Percentiles rank a stretch among this genome's conserved stretches.
These are phyloP conservation scores for Anoplolepis gracilipes DNA, from an alignment of 1,140 invertebrate genomes.

Conservation along the genomic window DNA sequence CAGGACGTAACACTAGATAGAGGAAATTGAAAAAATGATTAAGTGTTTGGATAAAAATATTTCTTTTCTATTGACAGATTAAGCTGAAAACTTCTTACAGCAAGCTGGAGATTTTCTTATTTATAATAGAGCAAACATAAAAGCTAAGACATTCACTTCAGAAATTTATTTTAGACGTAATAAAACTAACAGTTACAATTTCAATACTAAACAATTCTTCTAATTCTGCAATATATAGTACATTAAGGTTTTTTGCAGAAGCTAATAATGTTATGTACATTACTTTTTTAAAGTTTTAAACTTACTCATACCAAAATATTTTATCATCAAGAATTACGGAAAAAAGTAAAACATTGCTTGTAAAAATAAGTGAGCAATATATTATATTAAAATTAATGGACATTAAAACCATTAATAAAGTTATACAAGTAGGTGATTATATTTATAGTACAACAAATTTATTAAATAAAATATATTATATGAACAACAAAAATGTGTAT, in stretches of 20 bases:
- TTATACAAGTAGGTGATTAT: slow-evolving; percentile 5
- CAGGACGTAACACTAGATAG: too few relatives aligned
- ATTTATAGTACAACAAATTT: not conserved
- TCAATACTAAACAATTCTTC: not conserved
- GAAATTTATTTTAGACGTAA: not conserved
- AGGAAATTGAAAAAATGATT: too few relatives aligned
- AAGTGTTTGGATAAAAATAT: slow-evolving; percentile 1
- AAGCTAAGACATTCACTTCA: not conserved
- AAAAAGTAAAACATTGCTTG: not conserved
- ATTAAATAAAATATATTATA: not conserved
- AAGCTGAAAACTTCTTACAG: not conserved
- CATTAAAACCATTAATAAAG: slow-evolving; percentile 10
- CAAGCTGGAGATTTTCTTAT: not conserved
- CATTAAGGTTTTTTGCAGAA: not conserved
- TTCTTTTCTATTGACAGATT: not conserved
- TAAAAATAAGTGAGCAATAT: not conserved
- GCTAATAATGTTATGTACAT: not conserved
- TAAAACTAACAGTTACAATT: slow-evolving; percentile 4
- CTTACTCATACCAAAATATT: slow-evolving; percentile 5
- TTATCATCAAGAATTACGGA: not conserved
- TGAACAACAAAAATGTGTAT: not conserved
- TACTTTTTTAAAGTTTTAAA: not conserved
- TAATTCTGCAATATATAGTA: not conserved
- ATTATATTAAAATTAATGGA: not conserved
- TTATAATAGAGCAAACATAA: slow-evolving; percentile 6